phyloP scores from a whole-genome alignment of 2,113 vertebrate species.

The Dipodomys ordii region DNA sequence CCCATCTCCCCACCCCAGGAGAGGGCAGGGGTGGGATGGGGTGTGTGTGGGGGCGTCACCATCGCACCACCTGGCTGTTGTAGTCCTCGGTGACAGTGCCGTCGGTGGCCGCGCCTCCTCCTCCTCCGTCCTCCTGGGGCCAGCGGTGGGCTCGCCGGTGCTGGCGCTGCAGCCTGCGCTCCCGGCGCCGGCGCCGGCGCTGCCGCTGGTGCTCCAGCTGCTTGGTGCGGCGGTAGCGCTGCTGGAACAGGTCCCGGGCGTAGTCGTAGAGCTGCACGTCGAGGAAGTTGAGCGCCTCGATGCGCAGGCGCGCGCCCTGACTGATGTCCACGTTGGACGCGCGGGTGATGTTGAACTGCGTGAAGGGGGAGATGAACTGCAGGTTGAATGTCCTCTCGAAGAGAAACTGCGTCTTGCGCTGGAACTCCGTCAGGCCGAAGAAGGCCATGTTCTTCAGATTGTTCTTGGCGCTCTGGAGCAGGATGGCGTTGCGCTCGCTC shows the following conservation, averaged over 20 bases:
- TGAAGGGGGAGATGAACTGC: constrained; percentile 97
- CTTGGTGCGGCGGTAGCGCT: constrained; percentile 95
- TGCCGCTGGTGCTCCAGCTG: constrained; percentile 94
- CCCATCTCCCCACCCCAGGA: not conserved
- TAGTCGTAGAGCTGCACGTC: constrained; percentile 97
- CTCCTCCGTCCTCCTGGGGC: constrained; percentile 81
- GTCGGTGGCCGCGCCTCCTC: constrained; percentile 83
- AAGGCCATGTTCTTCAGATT: constrained; percentile 99
- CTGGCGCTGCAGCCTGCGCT: constrained; percentile 91
- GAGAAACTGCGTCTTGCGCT: constrained; percentile 98
- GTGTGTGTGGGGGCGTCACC: constrained; percentile 87
- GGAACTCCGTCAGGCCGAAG: constrained; percentile 97
- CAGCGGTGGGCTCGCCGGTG: constrained; percentile 87
- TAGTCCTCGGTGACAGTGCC: constrained; percentile 95
- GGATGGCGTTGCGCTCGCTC: constrained; percentile 93
- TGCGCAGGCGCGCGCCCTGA: constrained; percentile 90
- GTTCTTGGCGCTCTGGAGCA: constrained; percentile 96
- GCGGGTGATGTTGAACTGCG: constrained; percentile 96
- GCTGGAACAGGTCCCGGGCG: constrained; percentile 96
- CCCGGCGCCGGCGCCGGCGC: constrained; percentile 92
- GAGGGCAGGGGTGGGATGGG: not conserved
- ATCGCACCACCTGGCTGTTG: constrained; percentile 95
- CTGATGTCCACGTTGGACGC: constrained; percentile 97
- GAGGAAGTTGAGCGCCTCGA: constrained; percentile 95
- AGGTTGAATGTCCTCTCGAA: constrained; percentile 99